phyloP scores from a whole-genome alignment of 2,888 invertebrate species.

The Hirtodrosophila histrioides region DNA sequence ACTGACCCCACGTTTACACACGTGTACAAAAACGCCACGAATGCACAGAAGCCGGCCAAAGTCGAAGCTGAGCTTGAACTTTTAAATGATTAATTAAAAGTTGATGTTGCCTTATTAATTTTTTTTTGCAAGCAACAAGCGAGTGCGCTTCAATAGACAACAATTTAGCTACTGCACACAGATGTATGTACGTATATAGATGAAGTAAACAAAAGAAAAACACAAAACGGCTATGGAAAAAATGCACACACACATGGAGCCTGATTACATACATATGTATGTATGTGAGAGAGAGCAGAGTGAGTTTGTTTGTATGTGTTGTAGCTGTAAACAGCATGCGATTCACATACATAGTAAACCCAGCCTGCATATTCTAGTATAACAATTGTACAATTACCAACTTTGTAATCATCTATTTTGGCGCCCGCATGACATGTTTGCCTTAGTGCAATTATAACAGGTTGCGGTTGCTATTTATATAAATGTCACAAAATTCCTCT shows the following conservation, averaged over 20 bases:
- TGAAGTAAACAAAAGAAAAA: conserved; percentile 70
- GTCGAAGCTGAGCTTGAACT: conserved; percentile 50
- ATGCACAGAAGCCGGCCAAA: conserved; percentile 43
- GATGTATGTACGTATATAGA: conserved; percentile 13
- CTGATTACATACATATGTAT: not conserved
- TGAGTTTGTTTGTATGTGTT: conserved; percentile 20
- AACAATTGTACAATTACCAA: conserved; percentile 26
- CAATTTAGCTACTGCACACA: conserved; percentile 21
- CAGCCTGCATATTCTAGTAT: conserved; percentile 7
- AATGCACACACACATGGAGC: conserved; percentile 17
- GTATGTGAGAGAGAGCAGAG: conserved; percentile 2
- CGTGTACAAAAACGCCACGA: conserved; percentile 70
- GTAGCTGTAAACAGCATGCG: conserved; percentile 19
- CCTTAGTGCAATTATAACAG: conserved; percentile 46
- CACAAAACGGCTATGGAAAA: conserved; percentile 41
- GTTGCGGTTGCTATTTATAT: conserved; percentile 66
- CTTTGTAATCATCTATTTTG: conserved; percentile 38
- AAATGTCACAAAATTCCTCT: conserved; percentile 39
- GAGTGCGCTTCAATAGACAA: conserved; percentile 11
- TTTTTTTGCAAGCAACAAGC: conserved; percentile 1
- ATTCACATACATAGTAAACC: conserved; percentile 6
- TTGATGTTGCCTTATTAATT: conserved; percentile 9
- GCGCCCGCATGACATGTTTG: conserved; percentile 30
- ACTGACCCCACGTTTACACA: conserved; percentile 40
- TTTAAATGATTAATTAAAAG: conserved; percentile 22